Conservation (phyloP, 1,140 invertebrate species). For the Triops longicaudatus region DNA sequence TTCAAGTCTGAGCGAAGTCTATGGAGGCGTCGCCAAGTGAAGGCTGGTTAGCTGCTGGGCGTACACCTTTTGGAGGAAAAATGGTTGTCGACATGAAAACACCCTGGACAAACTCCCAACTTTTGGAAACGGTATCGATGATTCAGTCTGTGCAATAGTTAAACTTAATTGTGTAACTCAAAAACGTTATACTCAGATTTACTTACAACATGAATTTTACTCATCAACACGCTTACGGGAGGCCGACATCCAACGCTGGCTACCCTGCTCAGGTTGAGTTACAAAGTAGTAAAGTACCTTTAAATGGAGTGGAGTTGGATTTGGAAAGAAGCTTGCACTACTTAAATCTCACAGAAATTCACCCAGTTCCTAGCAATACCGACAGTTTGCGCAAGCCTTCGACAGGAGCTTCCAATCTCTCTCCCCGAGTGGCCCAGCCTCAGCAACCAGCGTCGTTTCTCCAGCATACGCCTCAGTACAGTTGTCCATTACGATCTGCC, state of each 20-base stretch:
- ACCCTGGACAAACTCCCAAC: neutral
- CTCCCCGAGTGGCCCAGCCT: neutral
- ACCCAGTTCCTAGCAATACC: neutral
- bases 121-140: neutral
- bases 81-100: slow-evolving; percentile 10
- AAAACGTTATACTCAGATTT: neutral
- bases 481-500: neutral
- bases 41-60: neutral
- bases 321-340: slow-evolving; percentile 2
- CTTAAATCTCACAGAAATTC: neutral
- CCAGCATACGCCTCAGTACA: neutral
- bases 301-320: neutral
- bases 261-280: neutral
- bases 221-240: neutral
- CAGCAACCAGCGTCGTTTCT: neutral
- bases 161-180: neutral
- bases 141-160: neutral
- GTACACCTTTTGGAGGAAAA: neutral
- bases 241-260: neutral
- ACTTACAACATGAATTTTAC: neutral
- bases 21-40: neutral
- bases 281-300: neutral
- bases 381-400: neutral
- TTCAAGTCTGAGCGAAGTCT: neutral
- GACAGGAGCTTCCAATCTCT: neutral